Evolutionary conservation across 2,888 invertebrate species (phyloP).

Genomic region (Dione vanillae): DNA sequence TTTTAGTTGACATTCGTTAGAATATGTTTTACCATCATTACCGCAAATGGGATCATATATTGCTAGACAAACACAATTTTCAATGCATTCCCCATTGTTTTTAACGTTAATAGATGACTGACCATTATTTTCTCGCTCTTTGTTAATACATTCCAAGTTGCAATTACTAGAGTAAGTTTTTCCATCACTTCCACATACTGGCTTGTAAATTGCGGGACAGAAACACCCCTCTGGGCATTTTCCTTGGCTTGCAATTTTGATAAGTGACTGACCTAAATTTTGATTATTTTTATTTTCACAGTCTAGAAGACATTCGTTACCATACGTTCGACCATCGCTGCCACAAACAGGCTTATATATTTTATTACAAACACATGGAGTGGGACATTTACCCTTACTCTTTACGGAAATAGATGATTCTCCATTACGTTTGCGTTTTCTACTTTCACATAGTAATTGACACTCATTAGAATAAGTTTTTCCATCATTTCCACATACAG

Average conservation of each 20-base stretch:
- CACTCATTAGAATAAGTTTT: slow-evolving; percentile 79
- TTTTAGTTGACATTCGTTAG: slow-evolving; percentile 47
- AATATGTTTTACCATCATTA: slow-evolving; percentile 50
- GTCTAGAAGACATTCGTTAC: slow-evolving; percentile 40
- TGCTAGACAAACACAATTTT: slow-evolving; percentile 35
- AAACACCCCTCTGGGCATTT: slow-evolving; percentile 44
- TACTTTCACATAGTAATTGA: slow-evolving; percentile 45
- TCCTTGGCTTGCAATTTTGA: slow-evolving; percentile 26
- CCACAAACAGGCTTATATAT: slow-evolving; percentile 46
- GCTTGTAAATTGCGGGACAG: slow-evolving; percentile 38
- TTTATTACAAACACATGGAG: slow-evolving; percentile 46
- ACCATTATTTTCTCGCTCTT: slow-evolving; percentile 17
- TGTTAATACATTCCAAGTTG: slow-evolving; percentile 33
- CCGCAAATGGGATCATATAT: slow-evolving; percentile 48
- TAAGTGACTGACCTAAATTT: slow-evolving; percentile 4
- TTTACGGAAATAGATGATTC: slow-evolving; percentile 33
- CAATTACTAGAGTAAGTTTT: slow-evolving; percentile 44
- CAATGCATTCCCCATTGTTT: slow-evolving; percentile 29
- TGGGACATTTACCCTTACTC: slow-evolving; percentile 49
- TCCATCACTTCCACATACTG: slow-evolving; percentile 47
- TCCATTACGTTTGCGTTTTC: slow-evolving; percentile 32
- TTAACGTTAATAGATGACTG: slow-evolving; percentile 1
- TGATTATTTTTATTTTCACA: slow-evolving; percentile 49
- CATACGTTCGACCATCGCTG: slow-evolving; percentile 45
- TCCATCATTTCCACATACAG: slow-evolving; percentile 52